phyloP scores from a whole-genome alignment of 2,797 vertebrate species.

The Aplochiton taeniatus region DNA sequence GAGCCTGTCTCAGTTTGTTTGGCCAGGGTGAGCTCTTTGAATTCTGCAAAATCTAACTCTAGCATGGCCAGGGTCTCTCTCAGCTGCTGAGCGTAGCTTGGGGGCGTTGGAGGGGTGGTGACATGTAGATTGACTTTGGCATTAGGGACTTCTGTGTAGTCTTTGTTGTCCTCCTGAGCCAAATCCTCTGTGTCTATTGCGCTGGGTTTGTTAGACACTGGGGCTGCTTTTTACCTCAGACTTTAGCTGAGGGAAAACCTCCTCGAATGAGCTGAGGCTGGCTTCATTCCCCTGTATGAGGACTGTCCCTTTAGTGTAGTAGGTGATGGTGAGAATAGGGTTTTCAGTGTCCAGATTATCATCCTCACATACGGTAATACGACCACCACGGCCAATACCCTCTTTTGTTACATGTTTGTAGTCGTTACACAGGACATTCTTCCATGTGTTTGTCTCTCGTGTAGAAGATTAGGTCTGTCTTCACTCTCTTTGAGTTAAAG shows the following conservation, averaged over 20 bases:
- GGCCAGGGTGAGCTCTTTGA: background rate
- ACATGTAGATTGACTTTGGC: background rate
- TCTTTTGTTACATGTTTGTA: background rate
- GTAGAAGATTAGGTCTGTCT: background rate
- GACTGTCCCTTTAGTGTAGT: background rate
- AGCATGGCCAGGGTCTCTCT: background rate
- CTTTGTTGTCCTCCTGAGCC: background rate
- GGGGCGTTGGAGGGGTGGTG: background rate
- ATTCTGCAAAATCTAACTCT: background rate
- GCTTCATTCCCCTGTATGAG: background rate
- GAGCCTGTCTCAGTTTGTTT: background rate
- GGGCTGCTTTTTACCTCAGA: background rate
- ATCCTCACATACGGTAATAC: background rate
- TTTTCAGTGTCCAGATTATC: background rate
- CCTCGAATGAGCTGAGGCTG: background rate
- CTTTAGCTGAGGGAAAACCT: background rate
- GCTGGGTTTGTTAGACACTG: too few species aligned
- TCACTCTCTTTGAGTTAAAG: background rate
- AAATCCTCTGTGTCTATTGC: background rate
- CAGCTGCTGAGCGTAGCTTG: background rate
- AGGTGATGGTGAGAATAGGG: background rate
- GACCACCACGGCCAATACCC: background rate
- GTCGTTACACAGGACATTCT: background rate
- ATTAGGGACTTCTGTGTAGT: too few species aligned
- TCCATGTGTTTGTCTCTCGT: background rate